A percentile compares a stretch with the other conserved stretches of the same genome.
Conservation (phyloP, 2,113 vertebrate genomes). For the Nycticorax nycticorax region DNA sequence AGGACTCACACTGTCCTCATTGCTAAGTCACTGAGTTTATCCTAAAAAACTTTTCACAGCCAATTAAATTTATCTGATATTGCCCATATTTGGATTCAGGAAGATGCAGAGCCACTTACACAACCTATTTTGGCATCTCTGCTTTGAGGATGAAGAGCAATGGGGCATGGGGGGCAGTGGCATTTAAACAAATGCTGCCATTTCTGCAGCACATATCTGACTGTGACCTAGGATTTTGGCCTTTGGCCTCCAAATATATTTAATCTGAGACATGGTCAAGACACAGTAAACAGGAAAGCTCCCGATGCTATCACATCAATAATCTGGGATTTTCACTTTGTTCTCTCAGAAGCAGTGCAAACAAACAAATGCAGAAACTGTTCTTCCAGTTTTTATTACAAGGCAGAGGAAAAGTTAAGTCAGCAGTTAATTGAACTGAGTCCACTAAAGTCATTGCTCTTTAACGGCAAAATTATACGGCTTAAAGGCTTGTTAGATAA, state of each 20-base stretch:
- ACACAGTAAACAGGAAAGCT: conserved; percentile 7
- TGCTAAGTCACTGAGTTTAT: not conserved
- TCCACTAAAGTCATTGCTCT: not conserved
- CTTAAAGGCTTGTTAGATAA: conserved; percentile 9
- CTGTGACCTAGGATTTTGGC: not conserved
- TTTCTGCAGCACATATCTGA: not conserved
- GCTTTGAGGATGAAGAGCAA: not conserved
- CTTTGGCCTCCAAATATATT: not conserved
- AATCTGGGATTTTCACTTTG: conserved; percentile 19
- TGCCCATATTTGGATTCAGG: not conserved
- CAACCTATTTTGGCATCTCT: not conserved
- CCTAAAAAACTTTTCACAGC: not conserved
- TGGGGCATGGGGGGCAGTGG: not conserved
- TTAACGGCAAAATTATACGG: not conserved
- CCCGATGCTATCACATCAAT: not conserved
- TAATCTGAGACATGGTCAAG: not conserved
- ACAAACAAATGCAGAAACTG: conserved; percentile 3
- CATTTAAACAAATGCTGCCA: not conserved
- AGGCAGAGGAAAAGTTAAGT: not conserved
- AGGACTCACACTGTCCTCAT: not conserved
- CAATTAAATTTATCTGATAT: not conserved
- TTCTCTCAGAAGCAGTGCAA: not conserved
- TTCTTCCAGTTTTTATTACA: conserved; percentile 21
- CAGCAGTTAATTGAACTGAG: conserved; percentile 2
- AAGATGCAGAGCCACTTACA: not conserved